Evolutionary conservation across 1,140 invertebrate species (phyloP).

Genomic region (Nasonia vitripennis): DNA sequence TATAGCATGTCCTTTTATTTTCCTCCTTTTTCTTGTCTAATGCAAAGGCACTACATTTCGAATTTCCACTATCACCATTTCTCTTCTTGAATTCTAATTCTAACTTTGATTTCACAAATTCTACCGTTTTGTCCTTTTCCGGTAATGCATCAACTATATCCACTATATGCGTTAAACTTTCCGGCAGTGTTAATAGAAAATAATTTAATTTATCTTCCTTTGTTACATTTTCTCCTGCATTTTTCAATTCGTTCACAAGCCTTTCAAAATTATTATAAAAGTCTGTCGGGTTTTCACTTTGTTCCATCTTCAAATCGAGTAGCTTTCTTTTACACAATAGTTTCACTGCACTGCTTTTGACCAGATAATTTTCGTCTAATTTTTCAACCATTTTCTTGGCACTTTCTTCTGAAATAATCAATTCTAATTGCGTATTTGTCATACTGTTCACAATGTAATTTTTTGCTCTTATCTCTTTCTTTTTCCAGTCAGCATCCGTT

Average conservation of each 20-base stretch:
- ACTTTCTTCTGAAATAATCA: constrained; percentile 54
- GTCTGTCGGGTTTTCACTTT: constrained; percentile 51
- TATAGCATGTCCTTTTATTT: no score
- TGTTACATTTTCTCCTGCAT: constrained; percentile 56
- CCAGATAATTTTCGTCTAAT: constrained; percentile 38
- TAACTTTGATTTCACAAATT: constrained; percentile 53
- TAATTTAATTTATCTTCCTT: constrained; percentile 64
- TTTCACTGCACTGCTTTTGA: background rate
- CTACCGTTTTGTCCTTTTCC: constrained; percentile 48
- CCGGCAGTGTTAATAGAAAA: constrained; percentile 61
- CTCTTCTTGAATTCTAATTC: constrained; percentile 51
- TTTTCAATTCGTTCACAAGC: constrained; percentile 58
- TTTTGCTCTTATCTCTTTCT: constrained; percentile 58
- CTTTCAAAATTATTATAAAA: constrained; percentile 64
- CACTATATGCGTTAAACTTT: constrained; percentile 47
- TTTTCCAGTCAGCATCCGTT: constrained; percentile 50
- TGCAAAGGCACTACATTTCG: no score
- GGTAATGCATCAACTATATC: constrained; percentile 50
- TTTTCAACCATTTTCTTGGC: constrained; percentile 60
- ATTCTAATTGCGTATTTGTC: constrained; percentile 60
- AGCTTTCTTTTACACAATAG: constrained; percentile 56
- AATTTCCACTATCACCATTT: constrained; percentile 29
- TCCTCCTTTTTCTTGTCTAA: no score
- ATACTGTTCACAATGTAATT: constrained; percentile 61
- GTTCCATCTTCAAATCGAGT: constrained; percentile 56